phyloP scores from a whole-genome alignment of 2,888 invertebrate genomes.

The Suillia variegata region DNA sequence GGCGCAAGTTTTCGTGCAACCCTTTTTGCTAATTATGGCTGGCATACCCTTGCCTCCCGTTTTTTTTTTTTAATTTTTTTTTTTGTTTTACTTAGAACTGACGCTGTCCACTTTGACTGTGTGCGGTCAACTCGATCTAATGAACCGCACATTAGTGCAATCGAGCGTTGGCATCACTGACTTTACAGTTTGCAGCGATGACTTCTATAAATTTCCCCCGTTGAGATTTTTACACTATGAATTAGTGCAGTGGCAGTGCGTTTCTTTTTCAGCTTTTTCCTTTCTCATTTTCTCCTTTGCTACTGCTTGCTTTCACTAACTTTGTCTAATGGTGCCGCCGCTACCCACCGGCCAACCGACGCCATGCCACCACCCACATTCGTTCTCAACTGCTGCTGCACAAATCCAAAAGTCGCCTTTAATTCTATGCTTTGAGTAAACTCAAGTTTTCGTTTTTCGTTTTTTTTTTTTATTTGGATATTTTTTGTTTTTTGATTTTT shows the following conservation, averaged over 20 bases:
- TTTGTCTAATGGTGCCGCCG: neutral
- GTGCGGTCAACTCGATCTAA: slow-evolving; percentile 43
- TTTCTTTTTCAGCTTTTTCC: neutral
- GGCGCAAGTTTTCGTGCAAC: no score
- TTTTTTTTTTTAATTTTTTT: no score
- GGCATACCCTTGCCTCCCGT: no score
- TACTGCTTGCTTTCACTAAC: neutral
- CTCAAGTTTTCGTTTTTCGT: neutral
- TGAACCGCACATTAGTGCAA: slow-evolving; percentile 51
- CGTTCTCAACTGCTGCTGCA: neutral
- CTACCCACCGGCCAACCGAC: neutral
- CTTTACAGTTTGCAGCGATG: neutral
- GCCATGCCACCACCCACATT: neutral
- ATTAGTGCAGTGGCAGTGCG: neutral
- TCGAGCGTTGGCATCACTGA: slow-evolving; percentile 18
- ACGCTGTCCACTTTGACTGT: slow-evolving; percentile 32
- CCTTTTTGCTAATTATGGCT: slow-evolving; percentile 46
- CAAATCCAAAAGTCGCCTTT: neutral
- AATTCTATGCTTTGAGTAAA: neutral
- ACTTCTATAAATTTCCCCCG: neutral
- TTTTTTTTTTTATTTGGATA: slow-evolving; percentile 4
- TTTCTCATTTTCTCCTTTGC: neutral
- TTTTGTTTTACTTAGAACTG: slow-evolving; percentile 45
- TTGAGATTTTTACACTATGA: no score
- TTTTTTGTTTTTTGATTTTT: neutral